A percentile compares a stretch with the other conserved stretches of the same genome.
Evolutionary conservation across 2,797 vertebrate species (phyloP).

Genomic region (Smutsia temminckii): DNA sequence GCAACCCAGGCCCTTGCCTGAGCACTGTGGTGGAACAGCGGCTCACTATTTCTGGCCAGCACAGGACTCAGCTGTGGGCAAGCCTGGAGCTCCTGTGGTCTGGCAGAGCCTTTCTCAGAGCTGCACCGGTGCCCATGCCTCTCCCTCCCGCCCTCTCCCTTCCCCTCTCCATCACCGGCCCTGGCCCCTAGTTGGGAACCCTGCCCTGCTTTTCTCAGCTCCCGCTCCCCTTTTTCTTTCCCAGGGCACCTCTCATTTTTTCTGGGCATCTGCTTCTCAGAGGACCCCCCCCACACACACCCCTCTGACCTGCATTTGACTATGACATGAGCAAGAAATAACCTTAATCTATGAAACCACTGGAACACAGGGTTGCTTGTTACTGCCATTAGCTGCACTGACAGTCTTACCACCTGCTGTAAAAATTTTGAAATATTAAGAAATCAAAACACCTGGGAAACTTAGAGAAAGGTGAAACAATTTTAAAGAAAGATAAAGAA

Average conservation of each 20-base stretch:
- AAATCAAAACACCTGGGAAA: neutral
- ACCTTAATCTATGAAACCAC: neutral
- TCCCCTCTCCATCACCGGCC: neutral
- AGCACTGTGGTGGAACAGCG: too few relatives aligned
- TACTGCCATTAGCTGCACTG: neutral
- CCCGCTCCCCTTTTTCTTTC: neutral
- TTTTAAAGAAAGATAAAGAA: neutral
- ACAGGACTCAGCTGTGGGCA: neutral
- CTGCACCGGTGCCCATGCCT: fast-evolving
- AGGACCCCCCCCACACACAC: neutral
- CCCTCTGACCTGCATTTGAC: neutral
- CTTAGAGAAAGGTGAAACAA: neutral
- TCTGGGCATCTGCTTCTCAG: neutral
- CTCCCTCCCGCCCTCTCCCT: neutral
- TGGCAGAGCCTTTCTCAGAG: neutral
- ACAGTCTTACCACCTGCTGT: neutral
- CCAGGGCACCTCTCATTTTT: neutral
- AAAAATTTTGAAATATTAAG: neutral
- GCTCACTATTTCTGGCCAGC: neutral
- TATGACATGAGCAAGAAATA: neutral
- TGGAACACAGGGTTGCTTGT: neutral
- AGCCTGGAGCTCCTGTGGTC: neutral
- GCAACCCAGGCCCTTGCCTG: neutral
- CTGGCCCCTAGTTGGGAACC: neutral
- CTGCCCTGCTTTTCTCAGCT: neutral